These are phyloP conservation scores for Falco punctatus DNA, from an alignment of 2,113 vertebrate genomes.

Conservation along the genomic window DNA sequence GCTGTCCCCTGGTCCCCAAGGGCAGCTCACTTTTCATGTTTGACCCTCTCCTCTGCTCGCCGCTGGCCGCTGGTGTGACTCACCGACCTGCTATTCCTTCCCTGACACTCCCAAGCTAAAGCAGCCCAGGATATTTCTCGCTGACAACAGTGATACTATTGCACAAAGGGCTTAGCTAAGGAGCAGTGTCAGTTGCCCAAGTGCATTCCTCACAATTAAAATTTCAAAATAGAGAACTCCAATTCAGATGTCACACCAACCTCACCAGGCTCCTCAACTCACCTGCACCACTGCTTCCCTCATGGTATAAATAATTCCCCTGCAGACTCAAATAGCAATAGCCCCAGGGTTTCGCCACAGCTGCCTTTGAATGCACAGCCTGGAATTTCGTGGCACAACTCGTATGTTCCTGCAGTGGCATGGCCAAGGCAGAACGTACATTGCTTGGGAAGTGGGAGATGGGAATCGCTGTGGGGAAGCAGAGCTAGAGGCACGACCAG, in stretches of 20 bases:
- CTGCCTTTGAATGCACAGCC: background rate
- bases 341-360: background rate
- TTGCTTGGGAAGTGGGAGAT: fast-evolving
- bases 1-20: background rate
- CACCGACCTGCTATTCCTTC: background rate
- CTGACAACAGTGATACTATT: slow-evolving; percentile 7
- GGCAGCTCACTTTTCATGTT: background rate
- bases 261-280: background rate
- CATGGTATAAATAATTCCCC: background rate
- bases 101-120: background rate
- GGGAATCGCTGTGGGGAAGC: background rate
- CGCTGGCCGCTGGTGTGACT: fast-evolving
- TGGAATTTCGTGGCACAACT: background rate
- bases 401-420: fast-evolving
- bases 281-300: fast-evolving
- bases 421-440: fast-evolving
- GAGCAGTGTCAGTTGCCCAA: background rate
- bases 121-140: background rate
- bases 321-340: background rate
- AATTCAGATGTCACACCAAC: background rate
- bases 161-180: background rate
- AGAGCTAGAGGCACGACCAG: background rate
- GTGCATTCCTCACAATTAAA: background rate
- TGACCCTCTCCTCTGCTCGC: background rate
- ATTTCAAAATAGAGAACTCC: background rate